Percentiles rank a stretch among this genome's conserved stretches.
phyloP scores from a whole-genome alignment of 2,888 invertebrate genomes.

The Calliphora vomitoria region DNA sequence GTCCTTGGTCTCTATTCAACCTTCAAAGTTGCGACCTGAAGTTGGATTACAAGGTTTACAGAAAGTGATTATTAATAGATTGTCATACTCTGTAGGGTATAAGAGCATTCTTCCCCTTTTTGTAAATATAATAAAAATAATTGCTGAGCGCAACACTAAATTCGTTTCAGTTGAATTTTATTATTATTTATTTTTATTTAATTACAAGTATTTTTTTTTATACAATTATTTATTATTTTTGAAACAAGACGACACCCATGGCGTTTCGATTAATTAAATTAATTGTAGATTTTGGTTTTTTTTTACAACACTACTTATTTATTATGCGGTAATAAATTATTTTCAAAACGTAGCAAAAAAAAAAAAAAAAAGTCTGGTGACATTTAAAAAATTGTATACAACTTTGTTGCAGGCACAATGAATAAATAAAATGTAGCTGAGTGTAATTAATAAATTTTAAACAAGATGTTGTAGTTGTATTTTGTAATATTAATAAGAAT shows the following conservation, averaged over 20 bases:
- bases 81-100: no score
- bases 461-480: not conserved
- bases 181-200: slow-evolving; percentile 6
- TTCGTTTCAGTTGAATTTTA: not conserved
- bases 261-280: slow-evolving; percentile 14
- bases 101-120: not conserved
- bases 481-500: no score
- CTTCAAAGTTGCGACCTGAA: no score
- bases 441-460: not conserved
- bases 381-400: slow-evolving; percentile 24
- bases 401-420: slow-evolving; percentile 22
- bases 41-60: no score
- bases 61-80: no score
- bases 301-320: slow-evolving; percentile 14
- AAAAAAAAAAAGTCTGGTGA: not conserved
- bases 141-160: not conserved
- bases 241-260: slow-evolving; percentile 24
- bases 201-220: not conserved
- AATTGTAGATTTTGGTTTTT: slow-evolving; percentile 9
- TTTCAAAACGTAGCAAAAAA: not conserved
- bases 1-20: no score
- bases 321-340: slow-evolving; percentile 15
- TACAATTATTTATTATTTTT: slow-evolving; percentile 11
- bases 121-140: not conserved
- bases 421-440: not conserved